phyloP scores from a whole-genome alignment of 2,888 invertebrate genomes.

The Octonoba sinensis region DNA sequence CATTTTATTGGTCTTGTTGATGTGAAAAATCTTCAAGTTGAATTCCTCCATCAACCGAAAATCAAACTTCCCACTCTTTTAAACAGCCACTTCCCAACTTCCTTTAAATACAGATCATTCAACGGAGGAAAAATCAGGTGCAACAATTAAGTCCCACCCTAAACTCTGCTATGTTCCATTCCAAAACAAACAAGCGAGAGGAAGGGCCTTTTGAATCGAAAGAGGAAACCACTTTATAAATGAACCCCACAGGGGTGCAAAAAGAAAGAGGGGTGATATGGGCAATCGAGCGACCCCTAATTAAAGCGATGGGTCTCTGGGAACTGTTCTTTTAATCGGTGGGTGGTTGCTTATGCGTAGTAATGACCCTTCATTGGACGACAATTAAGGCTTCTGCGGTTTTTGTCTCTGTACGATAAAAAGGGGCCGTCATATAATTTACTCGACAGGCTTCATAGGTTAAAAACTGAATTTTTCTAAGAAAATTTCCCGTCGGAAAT shows the following conservation, averaged over 20 bases:
- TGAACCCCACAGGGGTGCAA: slow-evolving; percentile 59
- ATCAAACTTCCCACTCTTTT: background rate
- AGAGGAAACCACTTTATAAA: slow-evolving; percentile 60
- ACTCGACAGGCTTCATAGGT: background rate
- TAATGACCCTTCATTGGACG: slow-evolving; percentile 62
- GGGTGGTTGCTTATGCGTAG: slow-evolving; percentile 59
- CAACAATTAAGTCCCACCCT: slow-evolving; percentile 13
- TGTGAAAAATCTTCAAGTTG: too few relatives aligned
- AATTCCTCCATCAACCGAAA: too few relatives aligned
- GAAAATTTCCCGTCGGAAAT: too few relatives aligned
- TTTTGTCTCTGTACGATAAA: slow-evolving; percentile 18
- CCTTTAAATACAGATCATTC: slow-evolving; percentile 13
- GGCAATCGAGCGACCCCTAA: slow-evolving; percentile 60
- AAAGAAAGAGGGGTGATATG: slow-evolving; percentile 14
- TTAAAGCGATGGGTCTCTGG: slow-evolving; percentile 57
- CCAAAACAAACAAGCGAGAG: slow-evolving; percentile 42
- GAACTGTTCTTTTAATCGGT: slow-evolving; percentile 62
- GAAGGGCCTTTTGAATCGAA: slow-evolving; percentile 33
- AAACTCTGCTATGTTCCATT: too few relatives aligned
- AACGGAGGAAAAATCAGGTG: slow-evolving; percentile 32
- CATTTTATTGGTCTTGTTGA: too few relatives aligned
- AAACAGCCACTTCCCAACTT: background rate
- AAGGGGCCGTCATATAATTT: slow-evolving; percentile 5
- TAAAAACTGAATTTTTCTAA: too few relatives aligned
- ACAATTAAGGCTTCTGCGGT: slow-evolving; percentile 63